Conservation (phyloP, 2,888 invertebrate species). For the Thyatira batis region DNA sequence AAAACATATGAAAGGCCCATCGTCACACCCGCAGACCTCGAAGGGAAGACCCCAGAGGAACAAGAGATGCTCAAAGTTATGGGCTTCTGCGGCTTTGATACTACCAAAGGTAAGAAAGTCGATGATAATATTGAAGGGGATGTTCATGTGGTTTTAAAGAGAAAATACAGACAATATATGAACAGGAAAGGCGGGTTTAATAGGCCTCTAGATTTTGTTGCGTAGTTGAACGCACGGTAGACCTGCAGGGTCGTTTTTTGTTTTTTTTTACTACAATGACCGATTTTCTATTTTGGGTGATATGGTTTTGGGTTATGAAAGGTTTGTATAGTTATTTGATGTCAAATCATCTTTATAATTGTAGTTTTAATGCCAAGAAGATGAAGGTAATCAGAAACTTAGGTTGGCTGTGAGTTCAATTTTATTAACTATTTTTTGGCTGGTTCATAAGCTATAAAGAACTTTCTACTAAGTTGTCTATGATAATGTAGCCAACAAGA, state of each 20-base stretch:
- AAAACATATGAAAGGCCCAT: conserved; percentile 84
- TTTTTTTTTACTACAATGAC: conserved; percentile 12
- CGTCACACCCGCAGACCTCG: conserved; percentile 91
- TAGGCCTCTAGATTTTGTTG: conserved; percentile 97
- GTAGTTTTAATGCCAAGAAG: too few relatives aligned
- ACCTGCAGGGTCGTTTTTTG: conserved; percentile 15
- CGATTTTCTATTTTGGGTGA: conserved; percentile 7
- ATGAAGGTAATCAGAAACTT: too few relatives aligned
- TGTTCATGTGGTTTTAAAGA: conserved; percentile 96
- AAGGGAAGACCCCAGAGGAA: conserved; percentile 95
- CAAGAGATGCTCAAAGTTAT: conserved; percentile 97
- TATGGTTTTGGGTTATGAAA: neutral
- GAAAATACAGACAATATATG: conserved; percentile 99
- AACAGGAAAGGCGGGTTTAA: conserved; percentile 99
- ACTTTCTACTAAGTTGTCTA: too few relatives aligned
- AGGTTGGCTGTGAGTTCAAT: too few relatives aligned
- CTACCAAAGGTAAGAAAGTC: conserved; percentile 98
- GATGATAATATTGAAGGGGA: conserved; percentile 96
- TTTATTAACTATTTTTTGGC: too few relatives aligned
- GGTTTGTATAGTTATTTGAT: too few relatives aligned
- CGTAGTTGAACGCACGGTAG: conserved; percentile 74
- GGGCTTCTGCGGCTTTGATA: conserved; percentile 98
- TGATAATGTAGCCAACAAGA: too few relatives aligned
- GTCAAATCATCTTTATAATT: too few relatives aligned
- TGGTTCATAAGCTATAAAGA: too few relatives aligned